A percentile compares a stretch with the other conserved stretches of the same genome.
These are phyloP conservation scores for Eueides isabella DNA, from an alignment of 1,140 invertebrate genomes.

Conservation along the genomic window DNA sequence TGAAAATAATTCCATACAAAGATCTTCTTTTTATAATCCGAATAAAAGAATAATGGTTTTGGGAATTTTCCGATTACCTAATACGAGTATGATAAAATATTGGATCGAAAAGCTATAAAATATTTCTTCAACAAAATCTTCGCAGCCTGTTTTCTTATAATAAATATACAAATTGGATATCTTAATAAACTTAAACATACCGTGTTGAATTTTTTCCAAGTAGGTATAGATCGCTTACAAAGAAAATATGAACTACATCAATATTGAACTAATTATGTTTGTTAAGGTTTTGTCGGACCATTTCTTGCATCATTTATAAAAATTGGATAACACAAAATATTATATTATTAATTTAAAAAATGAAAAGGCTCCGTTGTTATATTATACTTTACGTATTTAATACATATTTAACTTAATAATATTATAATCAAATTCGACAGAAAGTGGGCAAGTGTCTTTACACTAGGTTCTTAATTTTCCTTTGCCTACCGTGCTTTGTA, in stretches of 20 bases:
- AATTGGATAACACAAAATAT: not conserved
- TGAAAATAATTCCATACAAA: no score
- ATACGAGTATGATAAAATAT: not conserved
- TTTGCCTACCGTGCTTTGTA: no score
- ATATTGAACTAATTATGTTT: not conserved
- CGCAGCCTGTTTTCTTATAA: not conserved
- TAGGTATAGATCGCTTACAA: not conserved
- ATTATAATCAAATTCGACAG: no score
- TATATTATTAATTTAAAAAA: not conserved
- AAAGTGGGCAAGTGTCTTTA: no score
- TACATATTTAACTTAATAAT: no score
- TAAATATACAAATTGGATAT: conserved; percentile 10
- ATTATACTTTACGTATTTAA: no score
- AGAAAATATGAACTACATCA: not conserved
- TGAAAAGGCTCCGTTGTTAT: not conserved
- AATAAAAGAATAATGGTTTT: no score
- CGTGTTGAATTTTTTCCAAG: not conserved
- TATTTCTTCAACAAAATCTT: not conserved
- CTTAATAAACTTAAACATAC: not conserved
- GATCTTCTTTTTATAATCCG: no score
- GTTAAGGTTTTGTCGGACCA: not conserved
- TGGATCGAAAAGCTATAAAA: not conserved
- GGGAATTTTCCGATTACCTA: not conserved
- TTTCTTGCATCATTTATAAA: not conserved
- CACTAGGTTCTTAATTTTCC: no score